These are phyloP conservation scores for Crocallis elinguaria DNA, from an alignment of 2,888 invertebrate genomes.

Conservation along the genomic window DNA sequence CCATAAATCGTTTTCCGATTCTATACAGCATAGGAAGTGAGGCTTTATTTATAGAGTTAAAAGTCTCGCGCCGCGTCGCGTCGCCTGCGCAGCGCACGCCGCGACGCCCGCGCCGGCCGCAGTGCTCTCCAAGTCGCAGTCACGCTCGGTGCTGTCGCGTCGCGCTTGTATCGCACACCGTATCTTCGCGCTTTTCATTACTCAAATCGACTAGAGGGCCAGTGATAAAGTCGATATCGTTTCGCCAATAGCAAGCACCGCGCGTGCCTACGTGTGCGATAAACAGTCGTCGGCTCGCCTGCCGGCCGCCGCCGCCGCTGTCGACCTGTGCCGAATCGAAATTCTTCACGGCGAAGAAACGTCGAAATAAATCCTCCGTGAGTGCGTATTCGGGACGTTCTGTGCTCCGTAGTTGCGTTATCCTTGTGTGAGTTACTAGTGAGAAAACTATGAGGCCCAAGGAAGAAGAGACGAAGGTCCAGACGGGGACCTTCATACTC, in stretches of 20 bases:
- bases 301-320: conserved; percentile 43
- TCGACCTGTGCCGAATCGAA: conserved; percentile 63
- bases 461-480: conserved; percentile 74
- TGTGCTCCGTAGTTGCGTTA: conserved; percentile 56
- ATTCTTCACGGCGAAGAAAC: conserved; percentile 60
- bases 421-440: conserved; percentile 53
- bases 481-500: conserved; percentile 82
- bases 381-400: conserved; percentile 66
- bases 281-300: conserved; percentile 46
- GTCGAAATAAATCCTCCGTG: conserved; percentile 55
- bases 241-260: conserved; percentile 67
- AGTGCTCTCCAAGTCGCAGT: conserved; percentile 41
- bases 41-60: conserved; percentile 77
- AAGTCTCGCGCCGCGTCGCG: conserved; percentile 41
- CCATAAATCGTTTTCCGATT: conserved; percentile 79
- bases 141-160: conserved; percentile 59
- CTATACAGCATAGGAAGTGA: conserved; percentile 75
- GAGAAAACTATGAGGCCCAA: conserved; percentile 72
- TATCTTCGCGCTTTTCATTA: conserved; percentile 58
- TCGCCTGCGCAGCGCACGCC: conserved; percentile 37
- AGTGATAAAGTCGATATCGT: conserved; percentile 72
- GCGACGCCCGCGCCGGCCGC: conserved; percentile 34
- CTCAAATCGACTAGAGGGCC: conserved; percentile 65
- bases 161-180: conserved; percentile 34
- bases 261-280: conserved; percentile 55